Evolutionary conservation across 2,888 invertebrate species (phyloP).

Genomic region (Cryptophagus acutangulus): DNA sequence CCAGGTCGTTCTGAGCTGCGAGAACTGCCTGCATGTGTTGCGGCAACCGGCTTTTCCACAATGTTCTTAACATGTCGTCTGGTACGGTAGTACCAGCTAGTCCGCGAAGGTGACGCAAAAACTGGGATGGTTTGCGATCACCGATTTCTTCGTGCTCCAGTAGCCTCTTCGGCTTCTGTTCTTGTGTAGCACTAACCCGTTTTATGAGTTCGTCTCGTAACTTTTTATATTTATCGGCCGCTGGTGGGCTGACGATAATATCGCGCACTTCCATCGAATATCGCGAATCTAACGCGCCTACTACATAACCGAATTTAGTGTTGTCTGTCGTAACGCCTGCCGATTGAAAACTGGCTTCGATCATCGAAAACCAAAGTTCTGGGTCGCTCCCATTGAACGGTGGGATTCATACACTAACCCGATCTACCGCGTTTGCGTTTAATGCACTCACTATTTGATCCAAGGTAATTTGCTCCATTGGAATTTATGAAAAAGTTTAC

Average conservation of each 20-base stretch:
- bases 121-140: conserved; percentile 29
- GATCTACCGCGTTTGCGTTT: too few relatives aligned
- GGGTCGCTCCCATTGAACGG: conserved; percentile 21
- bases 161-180: conserved; percentile 14
- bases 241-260: conserved; percentile 25
- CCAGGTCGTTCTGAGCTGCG: conserved; percentile 12
- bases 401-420: too few relatives aligned
- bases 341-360: conserved; percentile 19
- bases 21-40: conserved; percentile 18
- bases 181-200: conserved; percentile 8
- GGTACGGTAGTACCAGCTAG: conserved; percentile 22
- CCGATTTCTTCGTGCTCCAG: conserved; percentile 16
- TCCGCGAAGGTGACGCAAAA: conserved; percentile 22
- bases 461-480: too few relatives aligned
- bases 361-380: conserved; percentile 26
- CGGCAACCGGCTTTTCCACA: conserved; percentile 22
- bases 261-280: conserved; percentile 28
- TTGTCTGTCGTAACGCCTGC: conserved; percentile 15
- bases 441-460: too few relatives aligned
- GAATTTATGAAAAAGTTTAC: too few relatives aligned
- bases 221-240: conserved; percentile 16
- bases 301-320: conserved; percentile 23
- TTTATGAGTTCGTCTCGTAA: conserved; percentile 30
- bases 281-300: conserved; percentile 21
- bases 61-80: conserved; percentile 20